Evolutionary conservation across 2,888 invertebrate genomes (phyloP).

Genomic region (Desoria tigrina): DNA sequence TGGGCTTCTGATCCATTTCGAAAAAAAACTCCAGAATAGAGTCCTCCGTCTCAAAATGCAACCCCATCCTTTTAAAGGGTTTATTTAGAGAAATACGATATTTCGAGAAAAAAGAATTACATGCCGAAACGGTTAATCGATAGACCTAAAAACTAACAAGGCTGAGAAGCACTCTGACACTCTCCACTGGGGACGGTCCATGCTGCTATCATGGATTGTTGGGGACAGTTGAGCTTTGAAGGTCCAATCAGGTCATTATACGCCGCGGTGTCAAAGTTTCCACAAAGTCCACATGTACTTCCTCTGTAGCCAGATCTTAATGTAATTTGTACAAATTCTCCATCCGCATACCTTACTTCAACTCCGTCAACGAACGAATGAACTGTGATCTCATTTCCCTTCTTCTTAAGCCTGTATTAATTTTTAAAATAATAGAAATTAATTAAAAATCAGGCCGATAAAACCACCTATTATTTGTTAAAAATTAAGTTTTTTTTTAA

Average conservation of each 20-base stretch:
- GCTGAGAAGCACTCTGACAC: not conserved
- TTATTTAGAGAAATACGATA: no score
- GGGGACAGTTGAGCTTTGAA: constrained; percentile 28
- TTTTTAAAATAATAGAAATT: not conserved
- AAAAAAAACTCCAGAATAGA: no score
- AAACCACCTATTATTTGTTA: no score
- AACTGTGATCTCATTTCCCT: constrained; percentile 44
- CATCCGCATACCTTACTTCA: constrained; percentile 45
- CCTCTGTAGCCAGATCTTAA: constrained; percentile 35
- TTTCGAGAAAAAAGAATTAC: no score
- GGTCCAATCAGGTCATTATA: constrained; percentile 48
- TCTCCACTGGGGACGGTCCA: constrained; percentile 22
- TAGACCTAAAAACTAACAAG: no score
- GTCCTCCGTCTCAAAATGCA: no score
- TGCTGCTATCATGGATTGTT: constrained; percentile 31
- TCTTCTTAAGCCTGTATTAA: constrained; percentile 35
- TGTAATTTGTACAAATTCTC: not conserved
- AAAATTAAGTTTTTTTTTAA: no score
- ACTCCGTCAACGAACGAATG: constrained; percentile 24
- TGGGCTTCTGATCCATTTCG: no score
- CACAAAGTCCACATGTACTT: constrained; percentile 51
- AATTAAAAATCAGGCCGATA: not conserved
- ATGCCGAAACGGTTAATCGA: no score
- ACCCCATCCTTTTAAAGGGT: no score
- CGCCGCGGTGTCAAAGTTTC: constrained; percentile 47